phyloP scores from a whole-genome alignment of 2,888 invertebrate species.

The Operophtera brumata region DNA sequence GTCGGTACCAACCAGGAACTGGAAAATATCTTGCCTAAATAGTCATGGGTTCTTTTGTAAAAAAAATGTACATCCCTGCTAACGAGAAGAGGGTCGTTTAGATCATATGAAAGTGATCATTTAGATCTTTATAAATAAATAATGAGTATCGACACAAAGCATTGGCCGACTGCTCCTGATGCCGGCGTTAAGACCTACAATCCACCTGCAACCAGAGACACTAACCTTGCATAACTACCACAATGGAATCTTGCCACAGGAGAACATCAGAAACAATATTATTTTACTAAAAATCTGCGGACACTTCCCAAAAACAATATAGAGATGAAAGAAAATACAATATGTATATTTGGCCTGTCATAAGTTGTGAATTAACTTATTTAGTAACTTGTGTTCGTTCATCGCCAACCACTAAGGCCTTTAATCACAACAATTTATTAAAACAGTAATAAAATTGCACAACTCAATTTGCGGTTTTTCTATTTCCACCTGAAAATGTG shows the following conservation, averaged over 20 bases:
- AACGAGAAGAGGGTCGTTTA: slow-evolving; percentile 47
- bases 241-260: slow-evolving; percentile 13
- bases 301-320: slow-evolving; percentile 44
- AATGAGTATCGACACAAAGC: slow-evolving; percentile 48
- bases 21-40: no score
- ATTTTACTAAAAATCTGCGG: slow-evolving; percentile 41
- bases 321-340: slow-evolving; percentile 60
- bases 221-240: slow-evolving; percentile 10
- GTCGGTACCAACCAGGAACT: no score
- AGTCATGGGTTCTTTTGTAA: slow-evolving; percentile 47
- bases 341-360: slow-evolving; percentile 70
- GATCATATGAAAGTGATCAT: slow-evolving; percentile 44
- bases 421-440: no score
- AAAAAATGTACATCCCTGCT: slow-evolving; percentile 44
- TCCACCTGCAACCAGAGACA: slow-evolving; percentile 30
- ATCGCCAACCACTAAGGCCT: not conserved
- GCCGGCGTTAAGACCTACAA: slow-evolving; percentile 31
- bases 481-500: slow-evolving; percentile 37
- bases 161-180: slow-evolving; percentile 38
- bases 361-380: slow-evolving; percentile 44
- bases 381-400: not conserved
- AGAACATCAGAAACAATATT: slow-evolving; percentile 13
- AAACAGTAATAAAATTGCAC: not conserved
- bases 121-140: slow-evolving; percentile 53
- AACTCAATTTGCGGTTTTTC: slow-evolving; percentile 5